Base-by-base conservation (phyloP, 2,888 invertebrate species). In the Mythimna vitellina region DNA sequence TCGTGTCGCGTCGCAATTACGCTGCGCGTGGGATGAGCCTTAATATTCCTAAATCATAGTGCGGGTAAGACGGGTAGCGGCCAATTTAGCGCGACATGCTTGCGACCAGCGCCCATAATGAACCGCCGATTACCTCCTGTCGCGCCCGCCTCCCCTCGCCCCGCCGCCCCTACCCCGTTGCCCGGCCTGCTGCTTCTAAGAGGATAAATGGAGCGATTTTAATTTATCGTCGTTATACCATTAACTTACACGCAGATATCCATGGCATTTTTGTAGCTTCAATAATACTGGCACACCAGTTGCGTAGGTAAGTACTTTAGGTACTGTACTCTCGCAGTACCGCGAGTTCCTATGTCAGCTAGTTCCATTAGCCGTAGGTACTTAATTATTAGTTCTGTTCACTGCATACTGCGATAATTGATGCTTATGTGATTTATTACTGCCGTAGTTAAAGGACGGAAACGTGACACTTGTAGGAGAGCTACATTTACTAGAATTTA, bases 1-100 rank as follows among this genome's bases (percentile, higher is more conserved):
- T 72, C 78, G 74, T 86, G 81, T 84, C 79, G 78, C 63, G 65
- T 67, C 73, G 75, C 76, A 86, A 85, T 86, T 86, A 86, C 83
- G 73, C 51, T 60, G 67, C 62, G 85, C 83, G 85, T 83, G 77
- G 89, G 88, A 82, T 80, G 88, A 83, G 73, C 81, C 81, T 89
- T 89, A 90, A 90, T 90, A 90, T 89, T 87, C 83, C 84, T 89
- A 90, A 90, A 90, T 90, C 88, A 90, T 89, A 89, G 89, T 87
- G 87, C 87, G 90, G 84, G 89, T 90, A 89, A 90, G 88, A 88
- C 87, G 87, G 88, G 88, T 90, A 89, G 89, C 86, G 84, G 66
- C 76, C 87, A 84, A 86, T 86, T 87, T 87, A 84, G 86, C 81
- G 87, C 88, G 87, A 90, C 88, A 88, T 84, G 88, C 58, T 76